Evolutionary conservation across 2,888 invertebrate genomes (phyloP).

Genomic region (Volucella inanis): DNA sequence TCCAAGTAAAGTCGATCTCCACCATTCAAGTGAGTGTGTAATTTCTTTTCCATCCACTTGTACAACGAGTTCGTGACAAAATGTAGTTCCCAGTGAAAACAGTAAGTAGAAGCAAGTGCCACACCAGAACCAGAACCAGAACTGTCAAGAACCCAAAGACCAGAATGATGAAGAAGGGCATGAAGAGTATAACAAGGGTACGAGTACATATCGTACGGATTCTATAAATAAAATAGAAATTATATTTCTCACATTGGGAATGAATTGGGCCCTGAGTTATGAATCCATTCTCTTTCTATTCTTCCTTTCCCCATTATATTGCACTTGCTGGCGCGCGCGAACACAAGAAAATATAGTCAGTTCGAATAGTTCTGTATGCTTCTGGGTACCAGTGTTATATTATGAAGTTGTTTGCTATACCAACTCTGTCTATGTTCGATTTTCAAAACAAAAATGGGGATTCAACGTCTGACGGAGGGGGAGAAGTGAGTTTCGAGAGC

Average conservation of each 20-base stretch:
- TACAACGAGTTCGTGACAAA: conserved; percentile 72
- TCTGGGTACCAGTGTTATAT: not conserved
- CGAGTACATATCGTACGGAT: conserved; percentile 49
- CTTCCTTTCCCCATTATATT: conserved; percentile 53
- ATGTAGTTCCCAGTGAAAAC: conserved; percentile 69
- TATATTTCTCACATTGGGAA: conserved; percentile 73
- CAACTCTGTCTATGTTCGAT: conserved; percentile 29
- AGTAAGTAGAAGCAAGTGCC: conserved; percentile 69
- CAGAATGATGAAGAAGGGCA: not conserved
- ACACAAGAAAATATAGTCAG: conserved; percentile 48
- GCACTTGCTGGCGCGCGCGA: conserved; percentile 68
- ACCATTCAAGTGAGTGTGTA: conserved; percentile 62
- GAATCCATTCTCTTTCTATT: conserved; percentile 48
- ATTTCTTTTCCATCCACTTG: conserved; percentile 64
- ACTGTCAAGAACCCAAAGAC: conserved; percentile 30
- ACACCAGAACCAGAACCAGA: conserved; percentile 50
- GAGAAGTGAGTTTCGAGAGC: conserved; percentile 66
- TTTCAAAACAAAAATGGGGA: conserved; percentile 35
- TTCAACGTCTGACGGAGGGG: not conserved
- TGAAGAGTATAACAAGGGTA: conserved; percentile 11
- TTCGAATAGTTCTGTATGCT: conserved; percentile 27
- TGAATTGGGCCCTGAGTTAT: conserved; percentile 71
- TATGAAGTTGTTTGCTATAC: conserved; percentile 62
- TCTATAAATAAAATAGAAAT: conserved; percentile 74
- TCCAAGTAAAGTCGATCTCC: conserved; percentile 8